Evolutionary conservation across 1,140 invertebrate genomes (phyloP).

Genomic region (Lineus longissimus): DNA sequence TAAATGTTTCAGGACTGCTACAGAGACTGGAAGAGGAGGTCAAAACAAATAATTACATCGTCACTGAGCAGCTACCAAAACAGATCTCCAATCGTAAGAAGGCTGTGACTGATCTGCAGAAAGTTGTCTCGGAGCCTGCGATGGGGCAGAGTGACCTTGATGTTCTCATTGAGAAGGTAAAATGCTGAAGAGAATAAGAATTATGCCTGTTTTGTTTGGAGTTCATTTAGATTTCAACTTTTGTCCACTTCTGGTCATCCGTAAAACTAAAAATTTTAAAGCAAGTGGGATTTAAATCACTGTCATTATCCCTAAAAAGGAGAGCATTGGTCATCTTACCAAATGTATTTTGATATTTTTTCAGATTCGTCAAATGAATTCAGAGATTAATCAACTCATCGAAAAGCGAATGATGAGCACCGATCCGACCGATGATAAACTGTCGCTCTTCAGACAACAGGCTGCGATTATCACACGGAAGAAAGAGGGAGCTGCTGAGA

Average conservation of each 20-base stretch:
- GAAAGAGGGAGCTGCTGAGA: slow-evolving; percentile 69
- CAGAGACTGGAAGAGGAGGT: slow-evolving; percentile 74
- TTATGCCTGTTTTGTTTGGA: too few relatives aligned
- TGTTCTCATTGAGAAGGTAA: slow-evolving; percentile 63
- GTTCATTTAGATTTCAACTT: too few relatives aligned
- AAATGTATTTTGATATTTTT: slow-evolving; percentile 6
- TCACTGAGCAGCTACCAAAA: slow-evolving; percentile 73
- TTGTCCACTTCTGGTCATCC: too few relatives aligned
- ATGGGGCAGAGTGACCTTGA: slow-evolving; percentile 67
- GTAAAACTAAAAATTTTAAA: too few relatives aligned
- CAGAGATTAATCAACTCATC: slow-evolving; percentile 62
- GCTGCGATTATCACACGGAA: slow-evolving; percentile 73
- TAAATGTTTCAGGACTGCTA: slow-evolving; percentile 46
- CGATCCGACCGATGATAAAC: slow-evolving; percentile 66
- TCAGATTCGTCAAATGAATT: slow-evolving; percentile 62
- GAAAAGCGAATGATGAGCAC: slow-evolving; percentile 55
- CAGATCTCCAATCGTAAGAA: slow-evolving; percentile 64
- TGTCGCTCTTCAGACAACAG: slow-evolving; percentile 79
- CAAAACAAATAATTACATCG: slow-evolving; percentile 70
- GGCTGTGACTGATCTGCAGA: slow-evolving; percentile 67
- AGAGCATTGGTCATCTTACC: too few relatives aligned
- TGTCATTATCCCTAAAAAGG: too few relatives aligned
- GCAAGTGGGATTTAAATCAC: too few relatives aligned
- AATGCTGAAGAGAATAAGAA: slow-evolving; percentile 7
- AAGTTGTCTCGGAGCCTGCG: slow-evolving; percentile 65